Conservation (phyloP, 2,797 vertebrate species). For the Acipenser transmontanus region DNA sequence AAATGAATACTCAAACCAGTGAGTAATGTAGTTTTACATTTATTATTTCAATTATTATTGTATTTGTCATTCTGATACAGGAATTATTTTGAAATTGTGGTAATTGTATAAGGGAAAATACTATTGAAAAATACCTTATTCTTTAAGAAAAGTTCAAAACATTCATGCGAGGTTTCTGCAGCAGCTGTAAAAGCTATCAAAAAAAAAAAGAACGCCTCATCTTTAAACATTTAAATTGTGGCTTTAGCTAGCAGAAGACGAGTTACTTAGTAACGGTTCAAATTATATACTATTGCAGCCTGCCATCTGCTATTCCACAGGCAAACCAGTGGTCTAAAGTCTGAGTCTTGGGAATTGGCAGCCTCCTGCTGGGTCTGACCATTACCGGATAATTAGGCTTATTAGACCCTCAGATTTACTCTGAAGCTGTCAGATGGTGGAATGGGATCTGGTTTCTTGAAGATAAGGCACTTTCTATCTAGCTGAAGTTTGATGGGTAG, state of each 20-base stretch:
- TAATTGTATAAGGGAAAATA: no score
- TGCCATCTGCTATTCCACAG: slow-evolving; percentile 73
- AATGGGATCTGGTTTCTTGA: slow-evolving; percentile 36
- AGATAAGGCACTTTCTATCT: slow-evolving; percentile 49
- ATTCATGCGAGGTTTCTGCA: no score
- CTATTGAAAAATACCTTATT: no score
- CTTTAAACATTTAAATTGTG: background rate
- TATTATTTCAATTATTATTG: no score
- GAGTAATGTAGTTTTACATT: no score
- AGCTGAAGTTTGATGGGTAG: slow-evolving; percentile 26
- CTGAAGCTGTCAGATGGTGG: slow-evolving; percentile 75
- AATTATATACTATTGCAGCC: slow-evolving; percentile 34
- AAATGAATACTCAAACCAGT: no score
- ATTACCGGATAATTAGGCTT: slow-evolving; percentile 72
- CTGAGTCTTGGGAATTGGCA: slow-evolving; percentile 47
- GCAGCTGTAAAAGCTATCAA: background rate
- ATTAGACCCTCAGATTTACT: slow-evolving; percentile 57
- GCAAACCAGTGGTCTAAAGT: slow-evolving; percentile 56
- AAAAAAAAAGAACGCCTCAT: background rate
- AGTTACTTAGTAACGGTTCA: slow-evolving; percentile 16
- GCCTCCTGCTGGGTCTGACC: slow-evolving; percentile 47
- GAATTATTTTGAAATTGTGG: no score
- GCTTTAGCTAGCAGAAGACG: background rate
- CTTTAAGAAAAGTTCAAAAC: no score
- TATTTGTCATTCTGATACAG: no score